These are phyloP conservation scores for Chaetura pelagica DNA, from an alignment of 2,113 vertebrate genomes.

Conservation along the genomic window DNA sequence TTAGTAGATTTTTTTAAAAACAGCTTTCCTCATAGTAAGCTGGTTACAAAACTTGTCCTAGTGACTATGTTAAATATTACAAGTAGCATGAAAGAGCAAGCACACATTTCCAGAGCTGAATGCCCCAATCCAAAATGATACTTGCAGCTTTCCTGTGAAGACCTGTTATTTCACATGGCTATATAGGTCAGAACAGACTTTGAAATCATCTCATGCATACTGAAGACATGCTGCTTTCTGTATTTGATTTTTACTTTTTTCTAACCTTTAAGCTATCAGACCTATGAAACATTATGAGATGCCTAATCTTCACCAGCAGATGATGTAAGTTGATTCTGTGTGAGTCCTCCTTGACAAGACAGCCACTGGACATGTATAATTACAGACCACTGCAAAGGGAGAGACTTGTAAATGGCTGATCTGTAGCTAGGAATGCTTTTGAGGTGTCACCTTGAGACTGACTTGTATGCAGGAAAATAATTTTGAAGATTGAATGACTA, in stretches of 20 bases:
- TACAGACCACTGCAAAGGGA: neutral
- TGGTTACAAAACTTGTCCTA: neutral
- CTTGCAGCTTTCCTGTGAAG: neutral
- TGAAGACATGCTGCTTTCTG: neutral
- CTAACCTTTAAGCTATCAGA: neutral
- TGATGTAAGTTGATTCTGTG: neutral
- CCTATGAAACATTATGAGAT: neutral
- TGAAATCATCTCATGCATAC: neutral
- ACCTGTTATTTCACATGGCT: neutral
- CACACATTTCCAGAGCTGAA: neutral
- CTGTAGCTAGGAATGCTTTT: neutral
- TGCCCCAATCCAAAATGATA: neutral
- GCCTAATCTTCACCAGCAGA: neutral
- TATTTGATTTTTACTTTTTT: neutral
- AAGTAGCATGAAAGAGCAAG: neutral
- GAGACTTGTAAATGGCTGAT: neutral
- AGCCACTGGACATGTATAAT: neutral
- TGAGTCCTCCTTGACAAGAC: neutral
- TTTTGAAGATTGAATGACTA: neutral
- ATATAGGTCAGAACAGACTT: neutral
- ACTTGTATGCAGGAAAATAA: neutral
- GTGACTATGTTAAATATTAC: neutral
- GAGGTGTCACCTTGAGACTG: constrained; percentile 1
- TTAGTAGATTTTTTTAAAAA: neutral
- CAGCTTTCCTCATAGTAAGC: neutral